Evolutionary conservation across 2,888 invertebrate species (phyloP).

Genomic region (Mesorhabditis spiculigera): DNA sequence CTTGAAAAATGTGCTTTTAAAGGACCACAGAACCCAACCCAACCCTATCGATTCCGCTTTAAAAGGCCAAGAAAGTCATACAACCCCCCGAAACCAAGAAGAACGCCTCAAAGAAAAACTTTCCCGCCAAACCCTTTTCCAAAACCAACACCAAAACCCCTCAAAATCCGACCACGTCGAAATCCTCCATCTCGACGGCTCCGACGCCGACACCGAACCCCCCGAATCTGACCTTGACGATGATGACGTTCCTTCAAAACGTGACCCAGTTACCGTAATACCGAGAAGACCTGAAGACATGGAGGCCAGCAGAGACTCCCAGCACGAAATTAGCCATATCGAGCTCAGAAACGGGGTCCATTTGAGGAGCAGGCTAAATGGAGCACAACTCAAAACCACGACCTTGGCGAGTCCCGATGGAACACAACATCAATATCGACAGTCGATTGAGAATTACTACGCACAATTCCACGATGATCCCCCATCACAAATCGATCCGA

Average conservation of each 20-base stretch:
- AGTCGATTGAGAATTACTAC: not conserved
- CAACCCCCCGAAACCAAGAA: not conserved
- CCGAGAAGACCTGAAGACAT: not conserved
- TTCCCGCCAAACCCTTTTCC: not conserved
- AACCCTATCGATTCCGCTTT: too few relatives aligned
- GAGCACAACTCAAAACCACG: not conserved
- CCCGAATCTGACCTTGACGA: not conserved
- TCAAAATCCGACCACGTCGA: not conserved
- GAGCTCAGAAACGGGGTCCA: not conserved
- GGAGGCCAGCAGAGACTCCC: not conserved
- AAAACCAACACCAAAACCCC: not conserved
- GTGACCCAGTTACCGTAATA: not conserved
- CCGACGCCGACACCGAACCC: constrained; percentile 1
- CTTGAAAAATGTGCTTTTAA: too few relatives aligned
- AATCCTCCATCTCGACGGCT: not conserved
- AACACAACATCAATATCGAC: not conserved
- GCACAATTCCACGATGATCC: not conserved
- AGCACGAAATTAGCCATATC: not conserved
- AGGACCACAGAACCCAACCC: too few relatives aligned
- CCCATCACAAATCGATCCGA: not conserved
- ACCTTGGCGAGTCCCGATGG: not conserved
- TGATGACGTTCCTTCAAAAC: not conserved
- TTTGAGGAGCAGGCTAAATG: not conserved
- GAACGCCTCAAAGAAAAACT: not conserved
- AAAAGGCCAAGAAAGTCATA: not conserved